phyloP scores from a whole-genome alignment of 1,140 invertebrate species.

The Acromyrmex charruanus region DNA sequence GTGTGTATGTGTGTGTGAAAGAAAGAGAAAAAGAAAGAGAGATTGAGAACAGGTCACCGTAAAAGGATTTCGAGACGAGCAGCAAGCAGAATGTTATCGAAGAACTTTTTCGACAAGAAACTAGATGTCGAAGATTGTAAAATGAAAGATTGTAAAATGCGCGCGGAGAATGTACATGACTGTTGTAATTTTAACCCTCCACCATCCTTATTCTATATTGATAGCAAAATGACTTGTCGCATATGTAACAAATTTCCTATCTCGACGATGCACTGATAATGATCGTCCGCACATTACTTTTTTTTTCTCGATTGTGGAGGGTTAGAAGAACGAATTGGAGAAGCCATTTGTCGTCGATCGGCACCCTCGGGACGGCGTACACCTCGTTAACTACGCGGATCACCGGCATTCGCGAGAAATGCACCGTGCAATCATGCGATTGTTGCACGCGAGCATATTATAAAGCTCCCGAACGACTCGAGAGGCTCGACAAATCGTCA shows the following conservation, averaged over 20 bases:
- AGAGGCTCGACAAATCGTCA: conserved; percentile 30
- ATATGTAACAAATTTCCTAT: not conserved
- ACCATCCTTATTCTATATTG: conserved; percentile 14
- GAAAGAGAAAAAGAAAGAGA: not conserved
- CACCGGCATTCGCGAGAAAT: conserved; percentile 56
- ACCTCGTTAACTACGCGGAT: conserved; percentile 62
- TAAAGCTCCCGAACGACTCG: conserved; percentile 32
- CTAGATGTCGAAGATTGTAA: conserved; percentile 6
- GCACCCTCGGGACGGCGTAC: conserved; percentile 72
- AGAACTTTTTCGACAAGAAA: conserved; percentile 45
- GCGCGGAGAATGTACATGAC: conserved; percentile 19
- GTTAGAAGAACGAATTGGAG: conserved; percentile 54
- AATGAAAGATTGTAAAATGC: not conserved
- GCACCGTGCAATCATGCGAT: conserved; percentile 31
- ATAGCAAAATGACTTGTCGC: not conserved
- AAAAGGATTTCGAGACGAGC: conserved; percentile 54
- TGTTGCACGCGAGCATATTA: conserved; percentile 30
- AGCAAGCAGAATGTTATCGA: conserved; percentile 38
- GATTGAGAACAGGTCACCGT: conserved; percentile 29
- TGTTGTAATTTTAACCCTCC: conserved; percentile 71
- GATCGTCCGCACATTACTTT: not conserved
- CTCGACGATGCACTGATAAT: not conserved
- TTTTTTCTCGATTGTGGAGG: conserved; percentile 56
- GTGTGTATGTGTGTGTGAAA: not conserved
- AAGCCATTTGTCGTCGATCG: conserved; percentile 70